Conservation (phyloP, 2,797 vertebrate species). For the Coccyzus lansbergi region DNA sequence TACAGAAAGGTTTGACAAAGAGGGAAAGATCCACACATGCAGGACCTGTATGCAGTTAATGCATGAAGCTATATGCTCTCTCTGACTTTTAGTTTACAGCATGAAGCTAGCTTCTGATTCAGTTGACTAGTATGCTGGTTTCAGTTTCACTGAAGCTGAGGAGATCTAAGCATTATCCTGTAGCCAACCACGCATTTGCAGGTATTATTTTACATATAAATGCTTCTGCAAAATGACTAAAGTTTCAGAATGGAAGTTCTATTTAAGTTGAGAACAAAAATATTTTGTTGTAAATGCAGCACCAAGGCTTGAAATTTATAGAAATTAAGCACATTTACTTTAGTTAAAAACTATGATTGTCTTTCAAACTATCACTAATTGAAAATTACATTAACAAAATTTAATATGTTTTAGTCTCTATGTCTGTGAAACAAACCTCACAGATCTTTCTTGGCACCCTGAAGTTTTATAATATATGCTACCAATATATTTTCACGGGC, state of each 20-base stretch:
- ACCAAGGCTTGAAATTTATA: neutral
- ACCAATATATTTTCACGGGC: neutral
- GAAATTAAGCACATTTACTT: neutral
- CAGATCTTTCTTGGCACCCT: neutral
- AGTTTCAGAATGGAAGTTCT: neutral
- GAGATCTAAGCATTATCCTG: neutral
- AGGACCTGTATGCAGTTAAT: neutral
- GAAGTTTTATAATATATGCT: neutral
- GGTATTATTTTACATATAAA: neutral
- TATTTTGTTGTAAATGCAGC: neutral
- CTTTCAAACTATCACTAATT: neutral
- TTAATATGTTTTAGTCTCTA: neutral
- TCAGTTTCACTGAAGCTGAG: neutral
- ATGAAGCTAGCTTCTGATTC: neutral
- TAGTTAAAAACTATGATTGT: neutral
- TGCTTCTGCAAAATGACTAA: neutral
- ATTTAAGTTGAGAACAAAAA: neutral
- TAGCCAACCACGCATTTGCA: neutral
- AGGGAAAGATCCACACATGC: neutral
- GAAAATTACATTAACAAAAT: neutral
- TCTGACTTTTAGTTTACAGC: neutral
- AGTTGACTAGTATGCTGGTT: neutral
- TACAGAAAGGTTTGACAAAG: neutral
- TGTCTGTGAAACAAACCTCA: neutral
- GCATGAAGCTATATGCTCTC: rapidly evolving